Conservation (phyloP, 2,113 vertebrate genomes). For the Pampusana beccarii region DNA sequence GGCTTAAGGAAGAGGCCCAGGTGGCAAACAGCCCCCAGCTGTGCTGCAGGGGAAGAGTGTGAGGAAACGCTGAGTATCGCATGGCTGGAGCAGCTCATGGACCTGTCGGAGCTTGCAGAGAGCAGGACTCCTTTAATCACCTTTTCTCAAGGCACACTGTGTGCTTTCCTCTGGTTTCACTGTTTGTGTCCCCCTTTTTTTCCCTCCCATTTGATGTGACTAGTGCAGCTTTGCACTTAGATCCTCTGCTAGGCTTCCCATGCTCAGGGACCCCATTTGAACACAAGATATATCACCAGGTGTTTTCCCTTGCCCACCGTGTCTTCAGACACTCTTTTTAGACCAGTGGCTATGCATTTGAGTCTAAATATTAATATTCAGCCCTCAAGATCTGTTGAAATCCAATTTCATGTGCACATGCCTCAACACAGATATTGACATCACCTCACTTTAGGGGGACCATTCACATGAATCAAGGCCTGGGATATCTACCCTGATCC, state of each 20-base stretch:
- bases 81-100: not conserved
- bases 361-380: not conserved
- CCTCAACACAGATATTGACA: not conserved
- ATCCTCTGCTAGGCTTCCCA: not conserved
- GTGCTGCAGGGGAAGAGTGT: not conserved
- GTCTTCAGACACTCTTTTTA: not conserved
- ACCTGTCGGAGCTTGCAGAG: not conserved
- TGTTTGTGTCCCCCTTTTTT: not conserved
- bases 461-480: rapidly evolving
- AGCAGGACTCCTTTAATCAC: not conserved
- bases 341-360: not conserved
- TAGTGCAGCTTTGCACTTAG: not conserved
- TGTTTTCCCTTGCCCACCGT: not conserved
- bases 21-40: not conserved
- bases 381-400: not conserved
- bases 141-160: not conserved
- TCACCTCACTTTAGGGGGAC: not conserved
- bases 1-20: not conserved
- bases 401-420: not conserved
- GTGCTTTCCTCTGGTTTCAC: not conserved
- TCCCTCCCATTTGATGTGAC: not conserved
- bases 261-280: not conserved
- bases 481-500: not conserved
- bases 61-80: rapidly evolving
- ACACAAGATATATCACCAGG: not conserved